These are phyloP conservation scores for Phrynocephalus vlangalii DNA, from an alignment of 2,797 vertebrate genomes.

Conservation along the genomic window DNA sequence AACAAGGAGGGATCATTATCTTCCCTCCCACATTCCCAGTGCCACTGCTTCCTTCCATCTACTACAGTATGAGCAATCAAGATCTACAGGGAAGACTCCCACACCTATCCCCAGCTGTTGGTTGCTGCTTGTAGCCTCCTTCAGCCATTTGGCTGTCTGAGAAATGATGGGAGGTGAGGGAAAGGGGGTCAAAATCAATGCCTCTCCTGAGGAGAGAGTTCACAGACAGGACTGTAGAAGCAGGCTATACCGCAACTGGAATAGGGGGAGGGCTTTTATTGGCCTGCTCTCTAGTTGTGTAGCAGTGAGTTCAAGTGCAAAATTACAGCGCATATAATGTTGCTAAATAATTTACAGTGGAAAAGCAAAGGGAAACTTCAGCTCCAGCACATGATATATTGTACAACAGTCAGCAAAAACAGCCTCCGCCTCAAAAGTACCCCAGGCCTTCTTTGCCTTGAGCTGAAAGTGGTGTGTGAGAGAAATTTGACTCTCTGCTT, in stretches of 20 bases:
- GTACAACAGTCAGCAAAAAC: not conserved
- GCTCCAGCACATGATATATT: not conserved
- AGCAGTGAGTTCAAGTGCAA: not conserved
- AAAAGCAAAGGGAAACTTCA: not conserved
- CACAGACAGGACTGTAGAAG: not conserved
- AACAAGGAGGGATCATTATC: no score
- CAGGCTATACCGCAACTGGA: not conserved
- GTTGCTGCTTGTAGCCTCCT: not conserved
- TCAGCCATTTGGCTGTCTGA: not conserved
- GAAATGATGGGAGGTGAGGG: not conserved
- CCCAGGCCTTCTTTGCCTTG: conserved; percentile 9
- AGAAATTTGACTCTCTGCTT: conserved; percentile 27
- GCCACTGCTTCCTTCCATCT: not conserved
- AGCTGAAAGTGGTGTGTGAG: conserved; percentile 2
- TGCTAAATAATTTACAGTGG: not conserved
- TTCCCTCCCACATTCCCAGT: not conserved
- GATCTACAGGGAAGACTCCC: not conserved
- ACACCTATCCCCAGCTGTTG: not conserved
- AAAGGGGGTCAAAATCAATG: not conserved
- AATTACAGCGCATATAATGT: not conserved
- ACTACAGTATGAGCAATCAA: no score
- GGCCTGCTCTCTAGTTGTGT: not conserved
- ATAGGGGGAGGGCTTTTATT: no score
- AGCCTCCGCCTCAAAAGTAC: not conserved
- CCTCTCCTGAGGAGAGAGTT: not conserved